phyloP scores from a whole-genome alignment of 2,797 vertebrate genomes.

The Pseudopleuronectes americanus region DNA sequence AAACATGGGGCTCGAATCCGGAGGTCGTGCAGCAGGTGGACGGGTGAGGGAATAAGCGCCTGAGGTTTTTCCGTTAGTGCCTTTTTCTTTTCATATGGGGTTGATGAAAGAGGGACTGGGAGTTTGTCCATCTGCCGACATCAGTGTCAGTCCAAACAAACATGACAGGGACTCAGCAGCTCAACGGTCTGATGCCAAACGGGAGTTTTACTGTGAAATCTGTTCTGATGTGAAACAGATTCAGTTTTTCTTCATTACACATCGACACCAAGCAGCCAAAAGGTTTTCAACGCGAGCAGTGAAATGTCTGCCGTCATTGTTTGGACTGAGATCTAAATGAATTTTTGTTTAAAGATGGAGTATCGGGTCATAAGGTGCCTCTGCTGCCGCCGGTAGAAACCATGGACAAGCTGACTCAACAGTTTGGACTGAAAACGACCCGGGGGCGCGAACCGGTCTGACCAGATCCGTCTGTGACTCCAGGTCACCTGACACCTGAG shows the following conservation, averaged over 20 bases:
- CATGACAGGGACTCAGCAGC: too few species aligned
- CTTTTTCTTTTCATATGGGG: conserved; percentile 48
- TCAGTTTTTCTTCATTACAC: too few species aligned
- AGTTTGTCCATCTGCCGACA: conserved; percentile 14
- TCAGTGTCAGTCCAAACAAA: not conserved
- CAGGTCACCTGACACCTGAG: too few species aligned
- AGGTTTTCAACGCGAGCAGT: too few species aligned
- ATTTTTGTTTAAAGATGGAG: not conserved
- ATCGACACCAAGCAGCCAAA: too few species aligned
- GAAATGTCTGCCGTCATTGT: too few species aligned
- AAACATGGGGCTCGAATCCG: conserved; percentile 12
- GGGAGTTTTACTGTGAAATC: too few species aligned
- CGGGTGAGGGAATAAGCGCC: conserved; percentile 32
- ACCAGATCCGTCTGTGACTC: not conserved
- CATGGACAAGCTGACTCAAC: not conserved
- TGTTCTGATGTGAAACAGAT: too few species aligned
- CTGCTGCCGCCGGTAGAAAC: not conserved
- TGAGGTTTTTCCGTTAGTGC: conserved; percentile 49
- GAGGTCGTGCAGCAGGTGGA: conserved; percentile 17
- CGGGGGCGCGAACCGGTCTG: not conserved
- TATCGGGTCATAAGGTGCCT: not conserved
- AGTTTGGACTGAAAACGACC: not conserved
- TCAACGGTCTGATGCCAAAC: too few species aligned
- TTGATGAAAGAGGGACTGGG: conserved; percentile 3
- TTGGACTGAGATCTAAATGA: too few species aligned